Percentiles rank a stretch among this genome's conserved stretches.
Conservation (phyloP, 2,888 invertebrate genomes). For the Parthenolecanium corni region DNA sequence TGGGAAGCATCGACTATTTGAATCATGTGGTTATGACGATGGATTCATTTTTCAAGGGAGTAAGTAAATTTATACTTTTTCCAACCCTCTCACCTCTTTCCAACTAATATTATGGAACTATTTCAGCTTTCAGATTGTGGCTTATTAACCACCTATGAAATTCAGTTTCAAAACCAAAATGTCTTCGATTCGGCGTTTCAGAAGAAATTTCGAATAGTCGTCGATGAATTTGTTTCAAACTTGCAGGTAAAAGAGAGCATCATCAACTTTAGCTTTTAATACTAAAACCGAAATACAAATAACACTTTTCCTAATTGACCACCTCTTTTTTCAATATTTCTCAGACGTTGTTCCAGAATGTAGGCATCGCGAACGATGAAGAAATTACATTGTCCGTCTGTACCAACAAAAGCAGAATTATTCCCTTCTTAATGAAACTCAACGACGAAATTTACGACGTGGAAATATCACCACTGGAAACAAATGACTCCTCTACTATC, state of each 20-base stretch:
- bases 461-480: no score
- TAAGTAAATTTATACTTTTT: background rate
- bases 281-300: background rate
- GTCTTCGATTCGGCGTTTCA: background rate
- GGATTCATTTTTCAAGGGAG: slow-evolving; percentile 3
- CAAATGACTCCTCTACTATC: no score
- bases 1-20: background rate
- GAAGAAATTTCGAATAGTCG: background rate
- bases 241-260: background rate
- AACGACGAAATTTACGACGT: background rate
- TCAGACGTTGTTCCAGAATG: no score
- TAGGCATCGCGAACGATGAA: no score
- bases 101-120: background rate
- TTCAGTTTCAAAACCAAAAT: background rate
- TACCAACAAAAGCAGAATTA: background rate
- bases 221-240: slow-evolving; percentile 7
- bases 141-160: background rate
- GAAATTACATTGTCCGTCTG: no score
- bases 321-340: background rate
- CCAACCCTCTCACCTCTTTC: background rate
- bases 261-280: no score
- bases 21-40: background rate
- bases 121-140: slow-evolving; percentile 4
- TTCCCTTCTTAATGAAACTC: background rate
- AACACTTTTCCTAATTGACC: background rate